Conservation (phyloP, 1,140 invertebrate species). For the Drosophila subpulchrella region DNA sequence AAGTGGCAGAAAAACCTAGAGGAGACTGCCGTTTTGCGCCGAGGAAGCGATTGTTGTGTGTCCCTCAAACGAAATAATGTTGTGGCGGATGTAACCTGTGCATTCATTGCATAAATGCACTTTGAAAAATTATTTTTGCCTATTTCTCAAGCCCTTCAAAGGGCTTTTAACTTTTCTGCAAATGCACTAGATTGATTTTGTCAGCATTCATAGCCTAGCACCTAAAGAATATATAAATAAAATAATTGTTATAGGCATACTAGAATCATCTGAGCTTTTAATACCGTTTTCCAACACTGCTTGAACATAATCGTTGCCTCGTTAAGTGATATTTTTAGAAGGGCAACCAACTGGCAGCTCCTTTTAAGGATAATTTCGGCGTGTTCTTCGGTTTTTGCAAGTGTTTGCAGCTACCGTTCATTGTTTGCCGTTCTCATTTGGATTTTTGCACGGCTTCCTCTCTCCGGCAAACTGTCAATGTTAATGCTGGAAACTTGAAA, state of each 20-base stretch:
- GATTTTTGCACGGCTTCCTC: conserved; percentile 64
- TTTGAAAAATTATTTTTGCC: background rate
- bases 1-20: conserved; percentile 15
- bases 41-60: conserved; percentile 35
- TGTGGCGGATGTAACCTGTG: conserved; percentile 20
- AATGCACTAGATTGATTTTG: too few relatives aligned
- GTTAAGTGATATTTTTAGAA: background rate
- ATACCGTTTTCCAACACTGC: too few relatives aligned
- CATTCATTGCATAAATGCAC: conserved; percentile 33
- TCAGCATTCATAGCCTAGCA: too few relatives aligned
- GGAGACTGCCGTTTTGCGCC: conserved; percentile 9
- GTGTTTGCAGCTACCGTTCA: conserved; percentile 51
- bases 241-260: too few relatives aligned
- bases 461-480: conserved; percentile 67
- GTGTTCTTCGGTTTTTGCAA: background rate
- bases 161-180: too few relatives aligned
- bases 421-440: conserved; percentile 64
- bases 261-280: too few relatives aligned
- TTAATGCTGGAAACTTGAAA: conserved; percentile 74
- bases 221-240: too few relatives aligned
- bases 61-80: conserved; percentile 16
- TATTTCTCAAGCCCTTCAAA: background rate
- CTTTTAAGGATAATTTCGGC: conserved; percentile 7
- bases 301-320: too few relatives aligned
- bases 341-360: background rate